phyloP scores from a whole-genome alignment of 2,888 invertebrate genomes.

The Spisula solida region DNA sequence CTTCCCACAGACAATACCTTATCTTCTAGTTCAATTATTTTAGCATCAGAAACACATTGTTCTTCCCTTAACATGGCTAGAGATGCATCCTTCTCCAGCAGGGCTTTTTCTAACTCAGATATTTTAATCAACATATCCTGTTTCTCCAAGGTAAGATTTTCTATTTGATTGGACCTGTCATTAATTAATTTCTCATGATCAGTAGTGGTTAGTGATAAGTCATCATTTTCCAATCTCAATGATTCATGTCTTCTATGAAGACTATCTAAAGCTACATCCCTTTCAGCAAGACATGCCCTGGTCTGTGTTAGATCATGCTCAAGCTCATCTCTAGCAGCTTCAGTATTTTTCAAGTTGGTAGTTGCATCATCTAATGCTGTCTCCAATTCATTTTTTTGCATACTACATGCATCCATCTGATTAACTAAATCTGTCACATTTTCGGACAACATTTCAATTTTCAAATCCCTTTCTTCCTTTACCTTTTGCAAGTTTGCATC shows the following conservation, averaged over 20 bases:
- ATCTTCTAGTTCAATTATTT: background rate
- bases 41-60: constrained; percentile 12
- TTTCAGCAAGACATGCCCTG: constrained; percentile 39
- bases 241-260: constrained; percentile 37
- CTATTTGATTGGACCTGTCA: constrained; percentile 59
- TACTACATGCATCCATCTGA: constrained; percentile 58
- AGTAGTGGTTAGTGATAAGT: constrained; percentile 36
- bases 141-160: constrained; percentile 61
- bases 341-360: constrained; percentile 68
- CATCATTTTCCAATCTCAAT: constrained; percentile 49
- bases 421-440: constrained; percentile 68
- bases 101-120: constrained; percentile 52
- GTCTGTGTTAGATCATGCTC: constrained; percentile 51
- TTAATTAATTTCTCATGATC: constrained; percentile 54
- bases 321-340: constrained; percentile 63
- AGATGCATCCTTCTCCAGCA: constrained; percentile 21
- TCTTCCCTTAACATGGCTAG: constrained; percentile 5
- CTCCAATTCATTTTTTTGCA: constrained; percentile 62
- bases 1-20: background rate
- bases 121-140: constrained; percentile 55
- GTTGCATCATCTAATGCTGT: constrained; percentile 58
- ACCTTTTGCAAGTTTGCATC: constrained; percentile 59
- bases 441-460: constrained; percentile 63
- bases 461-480: constrained; percentile 65
- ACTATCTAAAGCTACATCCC: constrained; percentile 28